These are phyloP conservation scores for Thera obeliscata DNA, from an alignment of 2,888 invertebrate genomes.

Conservation along the genomic window DNA sequence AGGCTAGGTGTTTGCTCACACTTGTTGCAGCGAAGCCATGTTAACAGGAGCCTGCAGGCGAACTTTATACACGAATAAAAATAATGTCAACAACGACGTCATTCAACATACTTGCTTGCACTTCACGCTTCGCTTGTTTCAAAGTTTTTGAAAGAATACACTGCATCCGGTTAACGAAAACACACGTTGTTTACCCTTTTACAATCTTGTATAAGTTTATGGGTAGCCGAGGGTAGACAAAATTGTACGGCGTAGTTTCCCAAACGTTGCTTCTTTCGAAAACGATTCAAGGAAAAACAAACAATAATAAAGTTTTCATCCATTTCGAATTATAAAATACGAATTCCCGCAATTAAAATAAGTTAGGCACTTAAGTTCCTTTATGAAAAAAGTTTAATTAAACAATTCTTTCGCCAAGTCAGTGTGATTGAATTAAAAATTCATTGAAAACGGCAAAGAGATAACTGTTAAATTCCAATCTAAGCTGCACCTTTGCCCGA, in stretches of 20 bases:
- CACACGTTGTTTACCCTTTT: slow-evolving; percentile 1
- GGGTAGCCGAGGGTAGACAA: not conserved
- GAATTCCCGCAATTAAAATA: slow-evolving; percentile 10
- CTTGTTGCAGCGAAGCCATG: slow-evolving; percentile 44
- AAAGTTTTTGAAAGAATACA: slow-evolving; percentile 17
- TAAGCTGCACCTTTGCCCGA: slow-evolving; percentile 59
- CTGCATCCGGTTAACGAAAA: not conserved
- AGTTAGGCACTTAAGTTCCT: slow-evolving; percentile 5
- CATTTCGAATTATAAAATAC: slow-evolving; percentile 13
- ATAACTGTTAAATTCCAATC: slow-evolving; percentile 71
- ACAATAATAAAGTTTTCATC: not conserved
- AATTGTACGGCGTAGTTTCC: not conserved
- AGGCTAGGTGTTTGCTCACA: slow-evolving; percentile 39
- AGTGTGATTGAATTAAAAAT: slow-evolving; percentile 50
- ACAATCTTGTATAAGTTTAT: not conserved
- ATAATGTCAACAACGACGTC: slow-evolving; percentile 47
- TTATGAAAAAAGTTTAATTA: slow-evolving; percentile 41
- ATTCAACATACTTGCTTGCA: slow-evolving; percentile 35
- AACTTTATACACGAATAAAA: slow-evolving; percentile 58
- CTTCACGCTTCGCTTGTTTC: slow-evolving; percentile 22
- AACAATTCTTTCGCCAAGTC: slow-evolving; percentile 37
- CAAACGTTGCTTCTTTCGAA: not conserved
- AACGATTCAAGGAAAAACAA: not conserved
- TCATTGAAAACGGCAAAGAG: slow-evolving; percentile 53
- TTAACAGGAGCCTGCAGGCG: slow-evolving; percentile 58